Percentiles rank a stretch among this genome's conserved stretches.
Conservation (phyloP, 2,113 vertebrate species). For the Trichomycterus rosablanca region DNA sequence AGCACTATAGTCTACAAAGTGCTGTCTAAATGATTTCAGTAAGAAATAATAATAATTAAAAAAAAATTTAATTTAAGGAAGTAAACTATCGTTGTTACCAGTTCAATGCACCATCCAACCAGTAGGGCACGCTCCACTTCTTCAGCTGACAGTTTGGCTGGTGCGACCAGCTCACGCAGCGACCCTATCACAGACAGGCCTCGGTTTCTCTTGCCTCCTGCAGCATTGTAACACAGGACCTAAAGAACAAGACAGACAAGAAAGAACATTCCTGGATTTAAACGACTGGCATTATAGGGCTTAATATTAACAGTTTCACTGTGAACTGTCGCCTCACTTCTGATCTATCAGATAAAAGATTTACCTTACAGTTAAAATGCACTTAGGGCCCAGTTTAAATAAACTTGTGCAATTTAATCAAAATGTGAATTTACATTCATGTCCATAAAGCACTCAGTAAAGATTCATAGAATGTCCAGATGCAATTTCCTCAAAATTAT, state of each 20-base stretch:
- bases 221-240: constrained; percentile 78
- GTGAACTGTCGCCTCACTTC: too few relatives aligned
- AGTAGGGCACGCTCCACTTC: constrained; percentile 69
- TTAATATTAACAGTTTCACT: too few relatives aligned
- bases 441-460: too few relatives aligned
- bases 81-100: constrained; percentile 68
- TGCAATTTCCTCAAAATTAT: too few relatives aligned
- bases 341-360: too few relatives aligned
- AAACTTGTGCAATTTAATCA: too few relatives aligned
- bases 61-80: background rate
- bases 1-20: too few relatives aligned
- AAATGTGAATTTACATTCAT: too few relatives aligned
- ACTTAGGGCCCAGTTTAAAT: too few relatives aligned
- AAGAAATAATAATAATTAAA: background rate
- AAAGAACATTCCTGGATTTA: background rate
- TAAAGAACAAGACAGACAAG: constrained; percentile 37
- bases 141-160: constrained; percentile 62
- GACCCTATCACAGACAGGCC: constrained; percentile 82
- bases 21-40: background rate
- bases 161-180: constrained; percentile 66
- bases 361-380: too few relatives aligned
- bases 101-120: constrained; percentile 91
- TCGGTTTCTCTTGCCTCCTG: constrained; percentile 85
- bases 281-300: background rate
- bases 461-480: too few relatives aligned